Evolutionary conservation across 2,888 invertebrate species (phyloP), one percentile per base, ranked within the genome.

Genomic region (Synergus gifuensis): DNA sequence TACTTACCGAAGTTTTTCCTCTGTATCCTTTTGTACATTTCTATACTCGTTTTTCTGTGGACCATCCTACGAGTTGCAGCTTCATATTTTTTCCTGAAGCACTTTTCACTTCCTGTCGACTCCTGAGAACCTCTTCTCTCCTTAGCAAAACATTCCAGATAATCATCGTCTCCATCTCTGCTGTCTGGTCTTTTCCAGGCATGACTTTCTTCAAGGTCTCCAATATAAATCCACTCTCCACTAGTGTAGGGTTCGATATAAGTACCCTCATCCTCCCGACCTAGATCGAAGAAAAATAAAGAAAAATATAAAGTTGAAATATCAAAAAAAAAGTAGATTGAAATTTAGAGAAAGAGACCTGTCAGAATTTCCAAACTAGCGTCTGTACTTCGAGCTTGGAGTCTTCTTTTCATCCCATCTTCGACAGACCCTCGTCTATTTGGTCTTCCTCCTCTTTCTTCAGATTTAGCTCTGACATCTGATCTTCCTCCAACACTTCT

Each of bases 31-130:
- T 96, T 95, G 90, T 97, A 98, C 95, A 98, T 96, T 92, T 98
- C 98, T 77, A 97, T 95, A 89, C 97, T 97, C 76, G 97, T 97
- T 90, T 97, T 96, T 78, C 98, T 94, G 92, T 98, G 98, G 0
- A 98, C 97, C 93, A 98, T 95, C 78, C 98, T 94, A 92, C 98
- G 98, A 4, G 97, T 96, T 81, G 97, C 95, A 28, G 97, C 96
- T 87, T 97, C 97, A 89, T 97, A 98, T 87, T 96, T 95, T 90
- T 96, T 96, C 87, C 96, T 95, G 92, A 98, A 98, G 86, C 96
- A 96, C 84, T 95, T 95, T 91, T 98, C 98, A 0, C 97, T 98
- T 81, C 96, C 96, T 0, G 98, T 97, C 0, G 95, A 95, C 40
- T 91, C 92, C 78, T 91, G 90, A 7, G 92, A 93, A 62, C 94